Percentiles rank a stretch among this genome's conserved stretches.
Evolutionary conservation across 1,140 invertebrate genomes (phyloP).

Genomic region (Pseudomyrmex sp.): DNA sequence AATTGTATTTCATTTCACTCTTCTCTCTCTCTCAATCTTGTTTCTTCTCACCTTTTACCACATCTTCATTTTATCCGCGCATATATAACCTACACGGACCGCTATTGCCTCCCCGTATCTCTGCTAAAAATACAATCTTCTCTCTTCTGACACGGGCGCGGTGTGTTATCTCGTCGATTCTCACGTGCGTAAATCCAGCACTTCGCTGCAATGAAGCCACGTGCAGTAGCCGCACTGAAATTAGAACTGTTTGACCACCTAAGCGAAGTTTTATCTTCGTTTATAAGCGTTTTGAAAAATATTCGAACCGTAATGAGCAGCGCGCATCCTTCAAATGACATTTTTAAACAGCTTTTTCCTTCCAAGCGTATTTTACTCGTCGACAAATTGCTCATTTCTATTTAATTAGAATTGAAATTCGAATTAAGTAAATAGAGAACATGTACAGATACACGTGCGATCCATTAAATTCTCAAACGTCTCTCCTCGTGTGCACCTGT

Average conservation of each 20-base stretch:
- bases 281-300: constrained; percentile 20
- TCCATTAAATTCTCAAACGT: constrained; percentile 6
- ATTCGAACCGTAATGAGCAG: neutral
- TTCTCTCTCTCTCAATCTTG: neutral
- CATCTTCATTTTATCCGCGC: constrained; percentile 16
- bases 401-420: constrained; percentile 6
- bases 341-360: neutral
- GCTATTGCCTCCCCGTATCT: constrained; percentile 5
- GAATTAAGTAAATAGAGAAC: neutral
- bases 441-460: neutral
- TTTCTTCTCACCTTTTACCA: neutral
- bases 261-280: constrained; percentile 10
- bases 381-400: too few relatives aligned
- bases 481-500: neutral
- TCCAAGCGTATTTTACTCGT: too few relatives aligned
- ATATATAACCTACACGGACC: constrained; percentile 4
- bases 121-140: constrained; percentile 55
- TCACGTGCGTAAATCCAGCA: constrained; percentile 47
- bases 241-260: constrained; percentile 44
- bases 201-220: constrained; percentile 29
- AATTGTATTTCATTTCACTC: constrained; percentile 1
- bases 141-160: constrained; percentile 29
- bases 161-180: constrained; percentile 48
- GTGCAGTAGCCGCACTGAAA: constrained; percentile 29
- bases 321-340: neutral